Conservation (phyloP, 2,888 invertebrate species). For the Opisthograptis luteolata region DNA sequence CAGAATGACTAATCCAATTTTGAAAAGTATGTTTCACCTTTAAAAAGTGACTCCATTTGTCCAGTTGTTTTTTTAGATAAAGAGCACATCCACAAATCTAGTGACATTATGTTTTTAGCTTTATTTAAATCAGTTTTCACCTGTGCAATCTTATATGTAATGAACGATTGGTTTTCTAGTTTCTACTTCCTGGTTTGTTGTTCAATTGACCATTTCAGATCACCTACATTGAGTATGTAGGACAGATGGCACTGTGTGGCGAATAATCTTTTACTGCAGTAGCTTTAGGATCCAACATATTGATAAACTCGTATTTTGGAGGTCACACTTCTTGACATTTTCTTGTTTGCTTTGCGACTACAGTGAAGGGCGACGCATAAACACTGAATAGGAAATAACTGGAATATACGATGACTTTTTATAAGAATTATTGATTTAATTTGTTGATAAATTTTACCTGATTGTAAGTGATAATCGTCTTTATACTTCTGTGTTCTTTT, state of each 20-base stretch:
- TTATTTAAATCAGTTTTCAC: too few relatives aligned
- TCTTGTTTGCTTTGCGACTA: conserved; percentile 67
- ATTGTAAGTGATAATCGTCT: conserved; percentile 42
- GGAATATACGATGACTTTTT: not conserved
- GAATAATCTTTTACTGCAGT: not conserved
- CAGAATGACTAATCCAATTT: too few relatives aligned
- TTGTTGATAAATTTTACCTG: conserved; percentile 54
- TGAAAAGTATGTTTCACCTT: too few relatives aligned
- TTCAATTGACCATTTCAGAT: conserved; percentile 62
- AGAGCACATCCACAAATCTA: too few relatives aligned
- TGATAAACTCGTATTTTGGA: conserved; percentile 62
- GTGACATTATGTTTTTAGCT: too few relatives aligned
- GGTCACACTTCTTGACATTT: conserved; percentile 78
- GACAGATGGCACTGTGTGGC: conserved; percentile 3
- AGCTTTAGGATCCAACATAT: conserved; percentile 14
- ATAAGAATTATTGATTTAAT: too few relatives aligned
- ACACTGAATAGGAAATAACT: conserved; percentile 36
- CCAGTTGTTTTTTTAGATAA: too few relatives aligned
- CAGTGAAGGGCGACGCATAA: conserved; percentile 58
- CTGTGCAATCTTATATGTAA: conserved; percentile 25
- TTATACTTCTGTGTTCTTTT: conserved; percentile 69
- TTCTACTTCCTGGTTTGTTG: conserved; percentile 40
- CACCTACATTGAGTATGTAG: conserved; percentile 52
- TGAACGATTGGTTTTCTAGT: too few relatives aligned
- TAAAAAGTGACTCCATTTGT: too few relatives aligned